Evolutionary conservation across 1,140 invertebrate genomes (phyloP), one percentile per base, ranked within the genome.

Genomic region (Drosophila sulfurigaster): DNA sequence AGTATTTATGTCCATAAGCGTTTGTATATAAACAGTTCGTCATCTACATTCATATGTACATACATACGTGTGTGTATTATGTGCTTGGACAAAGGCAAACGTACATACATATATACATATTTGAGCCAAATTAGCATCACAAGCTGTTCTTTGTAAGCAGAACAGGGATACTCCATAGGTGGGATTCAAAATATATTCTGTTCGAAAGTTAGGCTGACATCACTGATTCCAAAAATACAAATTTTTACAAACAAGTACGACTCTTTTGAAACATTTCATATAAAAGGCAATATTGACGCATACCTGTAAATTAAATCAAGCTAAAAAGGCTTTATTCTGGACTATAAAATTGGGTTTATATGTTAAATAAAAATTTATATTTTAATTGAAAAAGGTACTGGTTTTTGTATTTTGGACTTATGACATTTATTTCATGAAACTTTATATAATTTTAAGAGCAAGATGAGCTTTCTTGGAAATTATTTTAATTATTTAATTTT

Each of bases 61-160:
- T 46, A 28, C 7, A 45, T 45, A 30, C 10, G n/a, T 45, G 15
- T 46, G 20, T 41, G 49, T n/a, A 11, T 64, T 54, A 65, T 51
- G 63, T 65, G 63, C 28, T 56, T 30, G 15, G 25, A 52, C 32
- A 64, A 64, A 64, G 32, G 20, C 7, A 54, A 41, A 38, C n/a
- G 38, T 20, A 38, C 11, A 25, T 38, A 38, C 48, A 8, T 41
- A 25, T 15, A 13, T 28, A 35, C n/a, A 30, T 59, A 35, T 45
- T 28, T 13, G 32, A 64, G 48, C 60, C 32, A 25, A 56, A 46
- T 56, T 52, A 43, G 16, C 32, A 52, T 28, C 16, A 28, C 6
- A 28, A 56, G 38, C 28, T 54, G 25, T 1, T 54, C 51, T 65
- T 65, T 65, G 51, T 65, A 4, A 8, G 4, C 5, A 45, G 45